Base-by-base conservation (phyloP, 2,113 vertebrate genomes). In the Carlito syrichta region DNA sequence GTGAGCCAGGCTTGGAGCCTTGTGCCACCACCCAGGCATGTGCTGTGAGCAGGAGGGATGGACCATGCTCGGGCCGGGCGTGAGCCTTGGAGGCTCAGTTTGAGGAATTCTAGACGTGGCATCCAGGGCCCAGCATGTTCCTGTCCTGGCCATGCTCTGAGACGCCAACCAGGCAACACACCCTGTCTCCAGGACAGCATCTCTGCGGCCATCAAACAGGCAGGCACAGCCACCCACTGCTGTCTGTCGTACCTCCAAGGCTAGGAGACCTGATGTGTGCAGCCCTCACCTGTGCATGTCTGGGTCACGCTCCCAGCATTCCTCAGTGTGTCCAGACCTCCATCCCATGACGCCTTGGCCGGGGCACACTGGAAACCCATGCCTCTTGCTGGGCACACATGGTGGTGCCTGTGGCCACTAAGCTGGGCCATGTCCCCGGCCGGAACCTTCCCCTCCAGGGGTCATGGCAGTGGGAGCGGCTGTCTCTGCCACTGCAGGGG, bases 141-240 rank as follows among this genome's bases (percentile, higher is more conserved):
- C 60, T n/a, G 35, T 58, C 50, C 60, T 84, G 16, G 22, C 69
- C 25, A 1, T 30, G 8, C 17, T 43, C 66, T 1, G 25, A 73
- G 40, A 30, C 48, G 38, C 2, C 16, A 50, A 32, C 69, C 1
- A 13, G 60, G 17, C 1, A 7, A 60, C n/a, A 10, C 9, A 0
- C 9, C 8, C 58, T 13, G 20, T 32, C 54, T 73, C n/a, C n/a
- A n/a, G n/a, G n/a, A n/a, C n/a, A n/a, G 35, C 0, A 5, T 19
- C 5, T 8, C 27, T 13, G 9, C 0, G 0, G 6, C 73, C 0
- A 0, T 40, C 20, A 9, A 0, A 23, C n/a, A n/a, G n/a, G n/a
- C n/a, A n/a, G n/a, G n/a, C n/a, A n/a, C n/a, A n/a, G n/a, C n/a
- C n/a, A n/a, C n/a, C n/a, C n/a, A n/a, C n/a, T n/a, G n/a, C n/a